These are phyloP conservation scores for Brachionus asplanchnoidis DNA, from an alignment of 1,140 invertebrate genomes.

Conservation along the genomic window DNA sequence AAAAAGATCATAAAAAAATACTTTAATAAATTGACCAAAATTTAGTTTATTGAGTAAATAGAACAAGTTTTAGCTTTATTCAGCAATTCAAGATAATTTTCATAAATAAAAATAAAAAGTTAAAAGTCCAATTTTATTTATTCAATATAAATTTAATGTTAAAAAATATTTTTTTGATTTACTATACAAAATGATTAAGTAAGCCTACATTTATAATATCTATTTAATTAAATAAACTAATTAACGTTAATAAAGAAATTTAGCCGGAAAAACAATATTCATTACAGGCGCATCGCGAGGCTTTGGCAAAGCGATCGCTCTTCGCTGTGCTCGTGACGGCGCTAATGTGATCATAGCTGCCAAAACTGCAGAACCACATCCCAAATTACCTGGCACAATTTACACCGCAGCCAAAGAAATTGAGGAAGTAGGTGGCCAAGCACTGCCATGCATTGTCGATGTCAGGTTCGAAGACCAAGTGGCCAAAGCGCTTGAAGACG, in stretches of 20 bases:
- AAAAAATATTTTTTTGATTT: background rate
- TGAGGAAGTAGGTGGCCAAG: conserved; percentile 81
- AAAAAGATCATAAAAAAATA: no score
- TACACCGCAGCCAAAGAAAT: conserved; percentile 93
- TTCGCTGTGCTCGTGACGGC: conserved; percentile 67
- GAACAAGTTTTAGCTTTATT: conserved; percentile 22
- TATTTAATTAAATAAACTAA: background rate
- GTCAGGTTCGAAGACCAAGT: conserved; percentile 71
- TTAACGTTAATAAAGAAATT: background rate
- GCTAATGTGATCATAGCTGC: conserved; percentile 90
- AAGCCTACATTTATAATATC: background rate
- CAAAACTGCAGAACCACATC: conserved; percentile 90
- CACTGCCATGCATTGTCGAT: conserved; percentile 86
- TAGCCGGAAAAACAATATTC: conserved; percentile 83
- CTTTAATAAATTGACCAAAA: no score
- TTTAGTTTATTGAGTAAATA: no score
- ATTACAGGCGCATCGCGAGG: conserved; percentile 93
- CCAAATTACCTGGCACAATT: conserved; percentile 93
- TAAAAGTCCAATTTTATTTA: background rate
- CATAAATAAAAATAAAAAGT: background rate
- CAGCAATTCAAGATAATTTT: conserved; percentile 2
- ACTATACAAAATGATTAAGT: conserved; percentile 18
- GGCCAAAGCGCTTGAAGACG: conserved; percentile 73
- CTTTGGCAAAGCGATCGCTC: conserved; percentile 91
- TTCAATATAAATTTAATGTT: background rate